Evolutionary conservation across 2,888 invertebrate genomes (phyloP), one percentile per base, ranked within the genome.

Genomic region (Ametastegia equiseti): DNA sequence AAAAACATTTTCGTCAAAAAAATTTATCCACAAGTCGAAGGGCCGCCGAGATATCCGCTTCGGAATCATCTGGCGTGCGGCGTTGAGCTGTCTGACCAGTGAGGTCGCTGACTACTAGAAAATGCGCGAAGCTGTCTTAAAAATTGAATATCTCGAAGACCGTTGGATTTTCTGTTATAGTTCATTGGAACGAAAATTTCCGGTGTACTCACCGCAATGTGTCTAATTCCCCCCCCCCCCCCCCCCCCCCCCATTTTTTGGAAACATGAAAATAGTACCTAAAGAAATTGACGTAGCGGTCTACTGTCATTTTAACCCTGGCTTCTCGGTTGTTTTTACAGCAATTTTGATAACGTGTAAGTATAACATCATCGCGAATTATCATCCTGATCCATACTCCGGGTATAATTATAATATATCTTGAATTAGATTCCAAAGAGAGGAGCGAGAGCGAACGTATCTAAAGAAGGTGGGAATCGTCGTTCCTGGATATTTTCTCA

Each of bases 61-160:
- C 0, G 15, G 30, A 60, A 30, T 60, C 30, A 60, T 60, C 11
- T 13, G 5, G 15, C 30, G 60, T 30, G 11, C 13, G 30, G 60
- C 60, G 60, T 15, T 30, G 15, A 27, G 15, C 15, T 11, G 75
- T 54, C 75, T 75, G 50, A 75, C 50, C 33, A 54, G 19, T 54
- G 5, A n/a, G 50, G 75, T 33, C 36, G 50, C 36, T 75, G 50
- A 75, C 75, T 50, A 50, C 50, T 54, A 36, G 75, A 11, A 19
- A 19, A 11, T 2, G 39, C 36, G 67, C 39, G 1, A n/a, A 1
- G 39, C 19, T 9, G 1, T 11, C 1, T 30, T 15, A 30, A 67
- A 67, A 67, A 23, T 67, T 39, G 39, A 67, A n/a, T 19, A 19
- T 11, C 23, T 39, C 67, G n/a, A n/a, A 11, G 19, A 67, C 23